These are phyloP conservation scores for Tetramorium bicarinatum DNA, from an alignment of 2,888 invertebrate genomes.

Conservation along the genomic window DNA sequence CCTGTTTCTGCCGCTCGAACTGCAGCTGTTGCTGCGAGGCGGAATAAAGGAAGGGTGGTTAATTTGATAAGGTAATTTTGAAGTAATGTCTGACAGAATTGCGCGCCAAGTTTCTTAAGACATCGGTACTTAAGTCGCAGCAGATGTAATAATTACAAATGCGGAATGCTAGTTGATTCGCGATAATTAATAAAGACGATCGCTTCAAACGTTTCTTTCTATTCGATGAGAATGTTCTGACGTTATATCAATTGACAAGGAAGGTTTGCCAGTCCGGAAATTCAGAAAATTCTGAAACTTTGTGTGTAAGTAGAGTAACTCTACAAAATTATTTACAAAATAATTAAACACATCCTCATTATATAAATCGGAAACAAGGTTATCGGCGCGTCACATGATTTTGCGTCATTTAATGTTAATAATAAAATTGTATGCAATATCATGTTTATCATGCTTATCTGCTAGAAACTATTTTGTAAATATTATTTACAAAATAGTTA, in stretches of 20 bases:
- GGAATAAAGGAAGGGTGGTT: conserved; percentile 64
- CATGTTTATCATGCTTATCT: no score
- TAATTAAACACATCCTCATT: no score
- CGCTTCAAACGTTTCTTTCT: not conserved
- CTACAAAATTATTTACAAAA: no score
- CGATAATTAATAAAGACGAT: not conserved
- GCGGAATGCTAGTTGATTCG: not conserved
- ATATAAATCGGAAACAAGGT: no score
- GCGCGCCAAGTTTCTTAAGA: conserved; percentile 62
- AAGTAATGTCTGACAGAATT: conserved; percentile 64
- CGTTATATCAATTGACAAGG: not conserved
- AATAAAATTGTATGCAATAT: no score
- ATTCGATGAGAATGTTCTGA: not conserved
- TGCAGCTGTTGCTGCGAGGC: conserved; percentile 53
- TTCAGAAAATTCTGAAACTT: no score
- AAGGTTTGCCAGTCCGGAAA: no score
- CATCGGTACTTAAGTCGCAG: conserved; percentile 38
- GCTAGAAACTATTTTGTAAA: no score
- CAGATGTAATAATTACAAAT: conserved; percentile 62
- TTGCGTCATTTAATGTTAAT: no score
- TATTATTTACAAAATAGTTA: no score
- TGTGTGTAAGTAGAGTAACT: no score
- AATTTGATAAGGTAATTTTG: conserved; percentile 73
- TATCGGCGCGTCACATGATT: no score
- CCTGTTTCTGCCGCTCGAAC: conserved; percentile 29